Percentiles rank a stretch among this genome's conserved stretches.
Evolutionary conservation across 1,140 invertebrate species (phyloP).

Genomic region (Drosophila burlai): DNA sequence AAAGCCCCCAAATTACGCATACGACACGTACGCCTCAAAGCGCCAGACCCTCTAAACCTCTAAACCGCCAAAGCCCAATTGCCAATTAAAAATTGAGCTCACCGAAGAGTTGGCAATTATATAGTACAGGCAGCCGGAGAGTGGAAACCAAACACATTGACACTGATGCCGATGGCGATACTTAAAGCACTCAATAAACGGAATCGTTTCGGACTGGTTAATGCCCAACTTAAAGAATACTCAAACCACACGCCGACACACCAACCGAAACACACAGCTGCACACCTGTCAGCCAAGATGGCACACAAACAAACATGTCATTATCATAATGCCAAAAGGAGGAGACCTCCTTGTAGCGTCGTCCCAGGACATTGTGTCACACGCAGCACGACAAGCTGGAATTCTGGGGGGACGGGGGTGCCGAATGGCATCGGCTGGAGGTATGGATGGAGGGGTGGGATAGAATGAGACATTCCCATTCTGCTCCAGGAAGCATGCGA

Average conservation of each 20-base stretch:
- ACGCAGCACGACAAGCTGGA: conserved; percentile 41
- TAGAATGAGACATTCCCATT: conserved; percentile 66
- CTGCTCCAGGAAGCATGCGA: conserved; percentile 76
- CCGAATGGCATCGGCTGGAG: not conserved
- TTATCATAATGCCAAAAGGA: conserved; percentile 76
- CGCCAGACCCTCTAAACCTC: conserved; percentile 17
- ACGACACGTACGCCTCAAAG: conserved; percentile 70
- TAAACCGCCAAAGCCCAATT: conserved; percentile 58
- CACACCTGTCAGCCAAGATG: conserved; percentile 46
- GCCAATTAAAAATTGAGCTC: conserved; percentile 72
- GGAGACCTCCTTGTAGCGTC: conserved; percentile 45
- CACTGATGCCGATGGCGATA: conserved; percentile 43
- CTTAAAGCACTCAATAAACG: conserved; percentile 77
- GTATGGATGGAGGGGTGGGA: not conserved
- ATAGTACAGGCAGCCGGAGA: conserved; percentile 17
- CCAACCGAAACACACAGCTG: conserved; percentile 3
- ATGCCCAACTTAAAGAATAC: conserved; percentile 63
- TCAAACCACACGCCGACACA: conserved; percentile 13
- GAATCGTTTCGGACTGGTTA: conserved; percentile 62
- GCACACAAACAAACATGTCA: conserved; percentile 78
- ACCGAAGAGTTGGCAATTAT: conserved; percentile 54
- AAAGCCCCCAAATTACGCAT: conserved; percentile 77
- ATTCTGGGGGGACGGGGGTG: not conserved
- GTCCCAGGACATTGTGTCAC: conserved; percentile 50
- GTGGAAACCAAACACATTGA: conserved; percentile 59